These are phyloP conservation scores for Coryphaenoides rupestris DNA, from an alignment of 2,113 vertebrate genomes.

Conservation along the genomic window DNA sequence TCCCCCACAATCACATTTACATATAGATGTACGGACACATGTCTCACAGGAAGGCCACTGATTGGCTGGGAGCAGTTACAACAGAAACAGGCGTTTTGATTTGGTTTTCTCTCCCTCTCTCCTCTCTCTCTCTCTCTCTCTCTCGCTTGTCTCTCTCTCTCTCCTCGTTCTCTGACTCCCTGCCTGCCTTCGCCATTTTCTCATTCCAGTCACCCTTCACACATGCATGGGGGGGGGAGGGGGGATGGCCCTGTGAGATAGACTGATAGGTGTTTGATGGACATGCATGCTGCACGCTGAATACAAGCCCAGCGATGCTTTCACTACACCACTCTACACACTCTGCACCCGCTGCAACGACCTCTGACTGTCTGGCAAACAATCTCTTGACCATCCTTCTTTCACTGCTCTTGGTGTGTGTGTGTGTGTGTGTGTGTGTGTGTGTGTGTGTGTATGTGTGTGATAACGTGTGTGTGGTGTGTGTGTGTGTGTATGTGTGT, in stretches of 20 bases:
- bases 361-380: background rate
- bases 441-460: too few relatives aligned
- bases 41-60: background rate
- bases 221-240: background rate
- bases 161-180: too few relatives aligned
- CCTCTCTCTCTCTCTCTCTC: too few relatives aligned
- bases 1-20: background rate
- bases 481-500: too few relatives aligned
- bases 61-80: background rate
- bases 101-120: background rate
- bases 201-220: background rate
- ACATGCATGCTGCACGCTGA: too few relatives aligned
- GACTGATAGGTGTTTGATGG: background rate
- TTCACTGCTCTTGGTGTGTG: background rate
- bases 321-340: too few relatives aligned
- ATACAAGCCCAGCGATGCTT: too few relatives aligned
- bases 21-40: background rate
- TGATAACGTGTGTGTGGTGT: background rate
- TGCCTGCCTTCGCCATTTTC: background rate
- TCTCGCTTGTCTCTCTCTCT: too few relatives aligned
- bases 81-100: background rate
- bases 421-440: background rate
- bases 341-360: too few relatives aligned
- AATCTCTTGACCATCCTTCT: background rate
- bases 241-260: constrained; percentile 1